Conservation (phyloP, 2,888 invertebrate species). For the Campopleginae sp. region DNA sequence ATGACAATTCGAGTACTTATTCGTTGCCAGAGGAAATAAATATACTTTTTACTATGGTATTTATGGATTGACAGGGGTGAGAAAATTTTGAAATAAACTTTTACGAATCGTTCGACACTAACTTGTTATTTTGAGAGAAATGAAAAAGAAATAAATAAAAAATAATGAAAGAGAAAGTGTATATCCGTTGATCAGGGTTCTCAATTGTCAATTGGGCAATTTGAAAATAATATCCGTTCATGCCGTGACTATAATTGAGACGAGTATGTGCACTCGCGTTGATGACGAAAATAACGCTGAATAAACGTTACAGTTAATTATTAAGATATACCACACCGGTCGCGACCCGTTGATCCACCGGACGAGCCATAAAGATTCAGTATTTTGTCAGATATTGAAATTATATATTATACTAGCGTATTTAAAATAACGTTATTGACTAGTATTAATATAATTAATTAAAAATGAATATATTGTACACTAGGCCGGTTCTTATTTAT, state of each 20-base stretch:
- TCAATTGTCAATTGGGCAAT: constrained; percentile 55
- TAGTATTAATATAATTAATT: constrained; percentile 61
- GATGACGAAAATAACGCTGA: constrained; percentile 32
- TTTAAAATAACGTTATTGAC: constrained; percentile 63
- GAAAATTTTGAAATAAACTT: constrained; percentile 23
- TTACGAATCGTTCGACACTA: constrained; percentile 51
- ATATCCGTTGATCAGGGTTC: constrained; percentile 66
- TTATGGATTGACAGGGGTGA: constrained; percentile 16
- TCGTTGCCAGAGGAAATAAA: constrained; percentile 41
- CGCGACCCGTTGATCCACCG: constrained; percentile 45
- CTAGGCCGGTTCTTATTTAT: not conserved
- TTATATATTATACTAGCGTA: constrained; percentile 68
- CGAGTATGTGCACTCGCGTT: constrained; percentile 17
- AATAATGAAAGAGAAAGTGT: constrained; percentile 43
- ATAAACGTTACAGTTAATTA: constrained; percentile 59
- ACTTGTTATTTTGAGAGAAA: constrained; percentile 49
- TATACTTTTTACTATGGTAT: constrained; percentile 51
- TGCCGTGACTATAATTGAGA: constrained; percentile 51
- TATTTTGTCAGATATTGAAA: constrained; percentile 79
- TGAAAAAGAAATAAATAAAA: constrained; percentile 11
- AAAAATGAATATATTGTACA: constrained; percentile 51
- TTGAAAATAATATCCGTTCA: constrained; percentile 48
- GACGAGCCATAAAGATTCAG: constrained; percentile 72
- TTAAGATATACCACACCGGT: constrained; percentile 40
- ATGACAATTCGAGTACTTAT: constrained; percentile 63